Evolutionary conservation across 2,797 vertebrate genomes (phyloP).

Genomic region (Parauchenoglanis punctatus): DNA sequence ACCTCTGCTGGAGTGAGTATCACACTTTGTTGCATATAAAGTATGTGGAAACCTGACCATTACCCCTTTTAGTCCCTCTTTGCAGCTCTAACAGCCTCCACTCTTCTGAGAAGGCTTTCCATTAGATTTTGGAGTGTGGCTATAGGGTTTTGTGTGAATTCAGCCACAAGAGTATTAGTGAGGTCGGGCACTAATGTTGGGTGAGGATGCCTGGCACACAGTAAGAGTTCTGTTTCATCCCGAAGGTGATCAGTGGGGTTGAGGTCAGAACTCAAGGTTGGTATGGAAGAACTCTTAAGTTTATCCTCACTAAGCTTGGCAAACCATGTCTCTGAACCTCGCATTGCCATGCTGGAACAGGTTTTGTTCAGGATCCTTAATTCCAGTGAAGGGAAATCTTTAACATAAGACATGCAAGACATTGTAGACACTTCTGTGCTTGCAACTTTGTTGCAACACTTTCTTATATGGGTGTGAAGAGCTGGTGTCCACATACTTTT

Average conservation of each 20-base stretch:
- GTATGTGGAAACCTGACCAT: no score
- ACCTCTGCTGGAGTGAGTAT: slow-evolving; percentile 92
- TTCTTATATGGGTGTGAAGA: not conserved
- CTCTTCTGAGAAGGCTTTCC: not conserved
- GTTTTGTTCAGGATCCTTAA: not conserved
- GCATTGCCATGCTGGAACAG: not conserved
- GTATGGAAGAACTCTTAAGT: not conserved
- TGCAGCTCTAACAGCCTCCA: no score
- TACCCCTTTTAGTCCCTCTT: not conserved
- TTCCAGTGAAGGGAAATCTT: not conserved
- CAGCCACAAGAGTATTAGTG: not conserved
- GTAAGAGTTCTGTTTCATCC: not conserved
- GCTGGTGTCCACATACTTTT: not conserved
- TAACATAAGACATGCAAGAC: not conserved
- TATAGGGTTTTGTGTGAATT: not conserved
- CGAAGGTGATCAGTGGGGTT: not conserved
- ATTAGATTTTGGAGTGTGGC: not conserved
- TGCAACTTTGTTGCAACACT: not conserved
- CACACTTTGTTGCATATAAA: not conserved
- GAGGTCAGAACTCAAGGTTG: not conserved
- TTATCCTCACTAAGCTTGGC: not conserved
- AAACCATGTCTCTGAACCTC: not conserved
- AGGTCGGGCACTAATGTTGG: not conserved
- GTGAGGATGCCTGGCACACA: not conserved
- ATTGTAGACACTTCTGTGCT: not conserved